Percentiles rank a stretch among this genome's conserved stretches.
These are phyloP conservation scores for Nymphicus hollandicus DNA, from an alignment of 2,113 vertebrate genomes.

Conservation along the genomic window DNA sequence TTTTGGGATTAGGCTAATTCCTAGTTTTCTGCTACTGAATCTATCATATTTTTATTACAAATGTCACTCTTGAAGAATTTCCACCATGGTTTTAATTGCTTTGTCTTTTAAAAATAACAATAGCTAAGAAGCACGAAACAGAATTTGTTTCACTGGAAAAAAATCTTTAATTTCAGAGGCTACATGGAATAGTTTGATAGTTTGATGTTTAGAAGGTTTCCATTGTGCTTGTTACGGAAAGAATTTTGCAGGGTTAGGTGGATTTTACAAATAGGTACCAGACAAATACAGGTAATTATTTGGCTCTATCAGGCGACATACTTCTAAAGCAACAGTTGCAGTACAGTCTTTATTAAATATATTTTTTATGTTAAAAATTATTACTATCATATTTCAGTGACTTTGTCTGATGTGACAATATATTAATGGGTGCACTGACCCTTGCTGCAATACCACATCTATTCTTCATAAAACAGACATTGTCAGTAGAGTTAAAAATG, in stretches of 20 bases:
- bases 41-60: neutral
- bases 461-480: neutral
- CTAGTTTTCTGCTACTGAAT: neutral
- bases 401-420: neutral
- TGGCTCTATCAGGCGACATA: neutral
- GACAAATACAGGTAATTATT: neutral
- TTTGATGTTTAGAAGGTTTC: neutral
- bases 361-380: neutral
- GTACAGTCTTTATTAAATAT: neutral
- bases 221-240: neutral
- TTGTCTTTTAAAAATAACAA: constrained; percentile 13
- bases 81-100: neutral
- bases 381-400: neutral
- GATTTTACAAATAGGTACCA: neutral
- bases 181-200: neutral
- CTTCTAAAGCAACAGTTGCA: neutral
- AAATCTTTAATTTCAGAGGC: neutral
- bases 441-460: neutral
- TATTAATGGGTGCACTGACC: neutral
- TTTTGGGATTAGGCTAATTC: constrained; percentile 12
- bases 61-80: neutral
- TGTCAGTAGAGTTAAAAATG: neutral
- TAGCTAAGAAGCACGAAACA: constrained; percentile 2
- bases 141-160: neutral
- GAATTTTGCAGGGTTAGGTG: neutral